A percentile compares a stretch with the other conserved stretches of the same genome.
These are phyloP conservation scores for Nomada hirtipes DNA, from an alignment of 2,888 invertebrate species.

Conservation along the genomic window DNA sequence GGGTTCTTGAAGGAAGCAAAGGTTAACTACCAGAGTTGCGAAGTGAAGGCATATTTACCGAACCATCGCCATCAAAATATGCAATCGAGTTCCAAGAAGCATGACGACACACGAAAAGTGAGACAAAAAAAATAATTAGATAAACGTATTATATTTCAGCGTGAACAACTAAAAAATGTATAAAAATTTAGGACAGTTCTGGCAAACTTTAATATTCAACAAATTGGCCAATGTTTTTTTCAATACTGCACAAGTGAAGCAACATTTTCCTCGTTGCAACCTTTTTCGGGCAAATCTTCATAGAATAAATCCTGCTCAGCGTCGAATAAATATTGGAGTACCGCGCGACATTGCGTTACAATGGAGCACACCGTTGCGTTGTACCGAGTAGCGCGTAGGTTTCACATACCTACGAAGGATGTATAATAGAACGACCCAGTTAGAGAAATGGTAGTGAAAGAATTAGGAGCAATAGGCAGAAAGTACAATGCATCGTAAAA, in stretches of 20 bases:
- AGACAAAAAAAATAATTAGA: neutral
- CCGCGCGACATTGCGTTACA: slow-evolving; percentile 16
- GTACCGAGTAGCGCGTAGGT: slow-evolving; percentile 29
- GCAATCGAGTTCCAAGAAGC: neutral
- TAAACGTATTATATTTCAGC: neutral
- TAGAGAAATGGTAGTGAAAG: slow-evolving; percentile 25
- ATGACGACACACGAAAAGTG: neutral
- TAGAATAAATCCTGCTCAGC: neutral
- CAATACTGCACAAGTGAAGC: too few relatives aligned
- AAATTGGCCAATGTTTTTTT: neutral
- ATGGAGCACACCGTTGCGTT: slow-evolving; percentile 11
- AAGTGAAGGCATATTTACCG: slow-evolving; percentile 15
- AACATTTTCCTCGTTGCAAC: too few relatives aligned
- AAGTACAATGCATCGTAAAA: neutral
- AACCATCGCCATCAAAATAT: neutral
- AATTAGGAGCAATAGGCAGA: slow-evolving; percentile 26
- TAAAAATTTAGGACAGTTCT: neutral
- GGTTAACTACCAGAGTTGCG: slow-evolving; percentile 1
- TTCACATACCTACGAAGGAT: slow-evolving; percentile 17
- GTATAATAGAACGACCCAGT: neutral
- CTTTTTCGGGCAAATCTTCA: neutral
- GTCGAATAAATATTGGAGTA: neutral
- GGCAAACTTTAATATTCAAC: neutral
- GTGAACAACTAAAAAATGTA: neutral
- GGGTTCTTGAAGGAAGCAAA: slow-evolving; percentile 11